Base-by-base conservation (phyloP, 2,113 vertebrate genomes). In the Danionella cerebrum region DNA sequence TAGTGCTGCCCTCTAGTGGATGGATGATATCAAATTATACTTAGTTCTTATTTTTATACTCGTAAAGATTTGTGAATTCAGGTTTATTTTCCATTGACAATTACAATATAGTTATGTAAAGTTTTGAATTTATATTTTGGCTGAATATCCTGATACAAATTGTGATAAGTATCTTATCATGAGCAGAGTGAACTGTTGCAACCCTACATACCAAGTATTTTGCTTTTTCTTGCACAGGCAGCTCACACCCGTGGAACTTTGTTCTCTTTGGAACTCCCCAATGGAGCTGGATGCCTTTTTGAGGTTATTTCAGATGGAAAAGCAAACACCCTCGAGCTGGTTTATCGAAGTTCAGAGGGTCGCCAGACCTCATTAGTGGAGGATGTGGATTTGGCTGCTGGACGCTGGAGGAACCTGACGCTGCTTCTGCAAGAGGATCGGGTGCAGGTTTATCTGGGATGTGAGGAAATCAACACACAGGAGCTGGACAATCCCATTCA, bases 381-480 rank as follows among this genome's bases (percentile, higher is more conserved):
- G 44, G 94, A 98, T 13, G 90, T 89, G 0, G 76, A 87, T 19
- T 78, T 99, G 76, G 93, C 94, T 44, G 93, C 86, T 0, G 92
- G 92, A 44, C 91, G 92, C 2, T 99, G 96, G 96, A 94, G 89
- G 87, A 97, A 94, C 76, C 90, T 99, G 87, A 97, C 92, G 2
- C 88, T 99, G 69, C 97, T 98, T 48, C 88, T 98, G 55, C 92
- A 98, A 75, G 94, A 98, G 36, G 95, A 98, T 69, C 84, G 89
- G 7, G 90, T 3, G 29, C 29, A 33, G 29, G 51, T 99, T 1
- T 94, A 90, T 16, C 90, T 98, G 2, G 96, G 93, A 25, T 99
- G 96, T 58, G 94, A 98, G 50, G 92, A 94, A 82, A 89, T 98
- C 86, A 89, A 94, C 44, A 90, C 80, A 0, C 86, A 86, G 0